Evolutionary conservation across 1,140 invertebrate species (phyloP).

Genomic region (Eufriesea mexicana): DNA sequence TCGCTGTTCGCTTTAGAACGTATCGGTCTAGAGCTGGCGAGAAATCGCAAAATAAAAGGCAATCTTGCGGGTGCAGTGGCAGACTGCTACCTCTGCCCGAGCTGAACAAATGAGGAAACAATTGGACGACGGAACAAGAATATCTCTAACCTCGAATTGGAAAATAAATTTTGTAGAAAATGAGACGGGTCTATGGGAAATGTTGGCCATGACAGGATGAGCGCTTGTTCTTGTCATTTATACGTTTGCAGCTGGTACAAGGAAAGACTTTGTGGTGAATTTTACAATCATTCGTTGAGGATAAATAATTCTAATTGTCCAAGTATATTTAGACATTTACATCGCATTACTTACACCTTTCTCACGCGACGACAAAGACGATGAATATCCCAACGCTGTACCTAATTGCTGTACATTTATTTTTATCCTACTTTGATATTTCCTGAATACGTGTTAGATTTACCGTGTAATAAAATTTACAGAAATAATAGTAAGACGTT

Average conservation of each 20-base stretch:
- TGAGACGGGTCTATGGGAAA: slow-evolving; percentile 18
- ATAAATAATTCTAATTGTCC: background rate
- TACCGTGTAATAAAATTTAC: no score
- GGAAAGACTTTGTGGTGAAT: background rate
- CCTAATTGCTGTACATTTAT: no score
- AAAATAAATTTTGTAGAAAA: slow-evolving; percentile 43
- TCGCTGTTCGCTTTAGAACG: slow-evolving; percentile 2
- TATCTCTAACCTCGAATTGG: slow-evolving; percentile 26
- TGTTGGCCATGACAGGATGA: background rate
- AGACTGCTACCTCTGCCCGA: slow-evolving; percentile 13
- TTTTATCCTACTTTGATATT: no score
- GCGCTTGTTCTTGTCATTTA: background rate
- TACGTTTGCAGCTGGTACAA: background rate
- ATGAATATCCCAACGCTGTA: no score
- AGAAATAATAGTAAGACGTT: no score
- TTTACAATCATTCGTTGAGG: background rate
- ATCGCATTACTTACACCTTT: no score
- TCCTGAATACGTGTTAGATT: no score
- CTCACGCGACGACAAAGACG: no score
- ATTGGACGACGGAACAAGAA: slow-evolving; percentile 34
- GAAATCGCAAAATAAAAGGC: slow-evolving; percentile 59
- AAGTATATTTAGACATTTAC: no score
- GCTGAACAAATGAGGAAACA: slow-evolving; percentile 26
- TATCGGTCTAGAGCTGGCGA: background rate
- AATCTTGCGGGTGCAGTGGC: slow-evolving; percentile 48